phyloP scores from a whole-genome alignment of 1,140 invertebrate species.

The Galleria mellonella region DNA sequence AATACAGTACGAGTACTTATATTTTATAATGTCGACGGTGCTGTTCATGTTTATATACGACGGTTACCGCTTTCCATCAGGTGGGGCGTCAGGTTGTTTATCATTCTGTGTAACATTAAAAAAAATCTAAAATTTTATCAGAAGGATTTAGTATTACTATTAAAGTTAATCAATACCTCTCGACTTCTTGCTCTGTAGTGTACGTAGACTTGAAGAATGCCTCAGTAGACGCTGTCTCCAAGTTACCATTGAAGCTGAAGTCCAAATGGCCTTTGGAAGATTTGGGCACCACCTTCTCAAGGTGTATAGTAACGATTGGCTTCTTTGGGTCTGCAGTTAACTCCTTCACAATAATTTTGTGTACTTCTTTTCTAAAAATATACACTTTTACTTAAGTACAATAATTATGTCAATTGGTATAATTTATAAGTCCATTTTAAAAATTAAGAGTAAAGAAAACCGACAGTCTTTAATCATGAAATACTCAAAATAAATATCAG shows the following conservation, averaged over 20 bases:
- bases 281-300: slow-evolving; percentile 73
- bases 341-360: slow-evolving; percentile 29
- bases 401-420: too few species aligned
- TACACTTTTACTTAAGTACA: slow-evolving; percentile 1
- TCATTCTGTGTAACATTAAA: too few species aligned
- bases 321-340: slow-evolving; percentile 67
- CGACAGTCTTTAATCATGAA: background rate
- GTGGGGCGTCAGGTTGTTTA: too few species aligned
- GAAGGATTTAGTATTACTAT: too few species aligned
- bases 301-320: slow-evolving; percentile 71
- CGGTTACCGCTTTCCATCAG: too few species aligned
- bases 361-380: slow-evolving; percentile 24
- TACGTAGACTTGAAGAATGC: slow-evolving; percentile 79
- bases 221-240: slow-evolving; percentile 75
- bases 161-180: slow-evolving; percentile 29
- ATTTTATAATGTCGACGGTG: too few species aligned
- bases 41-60: too few species aligned
- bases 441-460: too few species aligned
- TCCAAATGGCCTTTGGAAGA: slow-evolving; percentile 72
- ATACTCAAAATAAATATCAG: too few species aligned
- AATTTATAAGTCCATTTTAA: too few species aligned
- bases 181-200: slow-evolving; percentile 62
- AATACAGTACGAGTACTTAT: too few species aligned
- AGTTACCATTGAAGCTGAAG: slow-evolving; percentile 76
- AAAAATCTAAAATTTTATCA: too few species aligned